Evolutionary conservation across 2,797 vertebrate species (phyloP).

Genomic region (Sebastes flavidus): DNA sequence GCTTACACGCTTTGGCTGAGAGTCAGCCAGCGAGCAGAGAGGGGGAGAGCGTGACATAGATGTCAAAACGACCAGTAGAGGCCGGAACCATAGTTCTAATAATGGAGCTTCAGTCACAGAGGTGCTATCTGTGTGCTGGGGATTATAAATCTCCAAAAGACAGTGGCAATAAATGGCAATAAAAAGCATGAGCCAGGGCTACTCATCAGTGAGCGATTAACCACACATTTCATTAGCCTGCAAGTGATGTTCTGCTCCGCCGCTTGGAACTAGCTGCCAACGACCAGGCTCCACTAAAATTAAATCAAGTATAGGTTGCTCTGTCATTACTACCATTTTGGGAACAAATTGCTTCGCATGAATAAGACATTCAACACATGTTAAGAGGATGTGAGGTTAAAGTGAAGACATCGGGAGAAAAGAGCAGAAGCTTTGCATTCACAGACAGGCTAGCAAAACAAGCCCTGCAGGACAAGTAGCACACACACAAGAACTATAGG

Average conservation of each 20-base stretch:
- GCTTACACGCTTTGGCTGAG: constrained; percentile 37
- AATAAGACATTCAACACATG: neutral
- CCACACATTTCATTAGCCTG: constrained; percentile 45
- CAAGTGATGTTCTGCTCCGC: constrained; percentile 17
- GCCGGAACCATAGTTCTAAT: constrained; percentile 40
- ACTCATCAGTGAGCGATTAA: constrained; percentile 54
- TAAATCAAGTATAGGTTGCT: neutral
- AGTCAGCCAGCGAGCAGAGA: constrained; percentile 20
- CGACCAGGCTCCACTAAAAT: constrained; percentile 5
- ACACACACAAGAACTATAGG: neutral
- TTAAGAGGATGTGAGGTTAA: neutral
- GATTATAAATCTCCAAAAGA: constrained; percentile 41
- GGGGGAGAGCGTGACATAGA: constrained; percentile 30
- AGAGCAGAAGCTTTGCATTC: neutral
- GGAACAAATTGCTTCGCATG: neutral
- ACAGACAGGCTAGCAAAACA: neutral
- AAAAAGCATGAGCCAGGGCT: constrained; percentile 11
- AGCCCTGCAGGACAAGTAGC: neutral
- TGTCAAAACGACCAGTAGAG: constrained; percentile 23
- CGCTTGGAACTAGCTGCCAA: constrained; percentile 1
- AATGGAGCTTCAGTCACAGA: constrained; percentile 43
- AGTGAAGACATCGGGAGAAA: neutral
- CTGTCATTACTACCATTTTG: constrained; percentile 1
- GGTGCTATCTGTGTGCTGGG: constrained; percentile 25
- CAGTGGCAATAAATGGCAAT: constrained; percentile 35